Evolutionary conservation across 1,140 invertebrate genomes (phyloP).

Genomic region (Cotesia vestalis): DNA sequence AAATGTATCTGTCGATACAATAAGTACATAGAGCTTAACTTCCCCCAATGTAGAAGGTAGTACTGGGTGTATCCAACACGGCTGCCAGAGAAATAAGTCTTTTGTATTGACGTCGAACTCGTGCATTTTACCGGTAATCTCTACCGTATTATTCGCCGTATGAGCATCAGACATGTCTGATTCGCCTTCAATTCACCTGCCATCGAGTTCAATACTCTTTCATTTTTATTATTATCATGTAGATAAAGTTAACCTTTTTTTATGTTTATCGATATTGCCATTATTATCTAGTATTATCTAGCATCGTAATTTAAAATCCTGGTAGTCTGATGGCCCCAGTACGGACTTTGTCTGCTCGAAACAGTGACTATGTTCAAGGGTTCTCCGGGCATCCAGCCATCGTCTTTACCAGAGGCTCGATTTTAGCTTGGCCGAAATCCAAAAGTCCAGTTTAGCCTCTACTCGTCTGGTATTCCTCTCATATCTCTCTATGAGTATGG

Average conservation of each 20-base stretch:
- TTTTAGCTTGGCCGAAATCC: conserved; percentile 30
- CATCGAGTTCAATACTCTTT: conserved; percentile 27
- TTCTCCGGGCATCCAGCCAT: conserved; percentile 16
- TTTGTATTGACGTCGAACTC: conserved; percentile 16
- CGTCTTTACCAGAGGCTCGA: conserved; percentile 16
- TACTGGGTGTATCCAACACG: no score
- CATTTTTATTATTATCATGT: conserved; percentile 17
- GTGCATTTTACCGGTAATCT: conserved; percentile 20
- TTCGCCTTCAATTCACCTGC: conserved; percentile 31
- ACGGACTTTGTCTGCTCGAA: not conserved
- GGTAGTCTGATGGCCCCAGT: conserved; percentile 20
- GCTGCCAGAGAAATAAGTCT: not conserved
- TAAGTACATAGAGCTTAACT: no score
- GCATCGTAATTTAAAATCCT: conserved; percentile 3
- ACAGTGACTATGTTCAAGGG: not conserved
- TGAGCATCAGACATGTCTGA: conserved; percentile 13
- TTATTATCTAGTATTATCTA: not conserved
- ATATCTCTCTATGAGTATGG: not conserved
- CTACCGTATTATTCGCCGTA: conserved; percentile 5
- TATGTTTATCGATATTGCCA: not conserved
- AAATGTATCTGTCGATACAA: no score
- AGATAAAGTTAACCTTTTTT: conserved; percentile 3
- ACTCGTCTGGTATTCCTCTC: not conserved
- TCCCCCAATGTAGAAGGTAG: no score
- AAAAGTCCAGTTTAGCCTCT: conserved; percentile 18